Base-by-base conservation (phyloP, 2,113 vertebrate genomes). In the Glareola pratincola region DNA sequence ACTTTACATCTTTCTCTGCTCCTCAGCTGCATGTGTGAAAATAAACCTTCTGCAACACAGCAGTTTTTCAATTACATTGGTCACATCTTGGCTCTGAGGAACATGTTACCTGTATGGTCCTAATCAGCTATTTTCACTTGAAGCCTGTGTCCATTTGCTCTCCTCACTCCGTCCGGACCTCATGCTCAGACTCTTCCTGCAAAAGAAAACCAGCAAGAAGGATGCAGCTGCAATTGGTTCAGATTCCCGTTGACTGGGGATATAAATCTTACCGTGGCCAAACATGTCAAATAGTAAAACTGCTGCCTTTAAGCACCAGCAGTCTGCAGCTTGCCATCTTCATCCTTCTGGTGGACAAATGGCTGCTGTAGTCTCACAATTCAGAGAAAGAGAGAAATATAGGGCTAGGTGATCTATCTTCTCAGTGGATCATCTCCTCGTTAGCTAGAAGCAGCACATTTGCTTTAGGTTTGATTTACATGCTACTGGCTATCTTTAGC, bases 221-320 rank as follows among this genome's bases (percentile, higher is more conserved):
- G 88, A 95, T 91, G 68, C 34, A 92, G 51, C 36, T 50, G 83
- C 21, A 66, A 43, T 88, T 96, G 53, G 54, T 83, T 93, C 84
- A 82, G 64, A 94, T 85, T 94, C n/a, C 24, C 73, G 82, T 24
- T 64, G 94, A 81, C n/a, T 83, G 75, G 59, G 90, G 45, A 81
- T 84, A 95, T 92, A 94, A 96, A 97, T 97, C 92, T 95, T 88
- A 92, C 50, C 89, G 66, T 91, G 83, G 53, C 51, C 73, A 96
- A 97, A 89, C 73, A 75, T 50, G 88, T 69, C 92, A 90, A 54
- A 67, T 37, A 86, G 47, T 3, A 8, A 95, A 95, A 93, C 9
- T 63, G 60, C 50, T 91, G 69, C 83, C 82, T 95, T 94, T 88
- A 94, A 95, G 48, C 32, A 63, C 53, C 85, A 66, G 34, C 4